phyloP scores from a whole-genome alignment of 2,113 vertebrate genomes.

The Lipotes vexillifer region DNA sequence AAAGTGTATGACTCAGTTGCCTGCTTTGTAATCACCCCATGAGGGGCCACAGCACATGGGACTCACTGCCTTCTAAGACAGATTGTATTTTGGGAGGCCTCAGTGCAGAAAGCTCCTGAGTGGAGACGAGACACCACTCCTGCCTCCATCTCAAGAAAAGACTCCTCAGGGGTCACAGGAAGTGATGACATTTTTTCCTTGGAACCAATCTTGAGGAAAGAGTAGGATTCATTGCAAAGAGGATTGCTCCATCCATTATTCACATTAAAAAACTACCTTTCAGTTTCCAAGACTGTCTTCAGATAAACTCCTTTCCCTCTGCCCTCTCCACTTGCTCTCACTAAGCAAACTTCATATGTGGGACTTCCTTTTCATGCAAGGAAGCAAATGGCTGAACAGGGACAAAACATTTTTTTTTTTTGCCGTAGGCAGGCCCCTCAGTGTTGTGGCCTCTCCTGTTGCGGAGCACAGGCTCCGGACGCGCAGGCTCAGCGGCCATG shows the following conservation, averaged over 20 bases:
- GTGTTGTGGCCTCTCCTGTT: too few species aligned
- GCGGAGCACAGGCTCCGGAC: rapidly evolving
- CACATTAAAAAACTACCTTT: neutral
- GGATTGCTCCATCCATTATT: neutral
- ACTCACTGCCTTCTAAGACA: neutral
- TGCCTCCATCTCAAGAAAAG: neutral
- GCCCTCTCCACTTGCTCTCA: neutral
- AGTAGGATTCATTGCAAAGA: neutral
- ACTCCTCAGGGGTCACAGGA: too few species aligned
- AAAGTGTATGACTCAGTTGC: neutral
- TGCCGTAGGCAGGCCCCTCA: too few species aligned
- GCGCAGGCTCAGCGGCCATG: too few species aligned
- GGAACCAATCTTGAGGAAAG: neutral
- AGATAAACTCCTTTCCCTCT: neutral
- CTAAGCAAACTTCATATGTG: neutral
- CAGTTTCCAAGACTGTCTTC: neutral
- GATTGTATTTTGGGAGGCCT: neutral
- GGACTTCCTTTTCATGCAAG: neutral
- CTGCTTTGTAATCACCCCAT: rapidly evolving
- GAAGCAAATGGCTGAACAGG: neutral
- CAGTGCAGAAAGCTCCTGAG: neutral
- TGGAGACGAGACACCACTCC: neutral
- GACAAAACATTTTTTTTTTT: neutral
- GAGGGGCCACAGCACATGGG: rapidly evolving
- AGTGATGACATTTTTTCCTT: neutral